Evolutionary conservation across 1,140 invertebrate species (phyloP).

Genomic region (Epicauta chinensis): DNA sequence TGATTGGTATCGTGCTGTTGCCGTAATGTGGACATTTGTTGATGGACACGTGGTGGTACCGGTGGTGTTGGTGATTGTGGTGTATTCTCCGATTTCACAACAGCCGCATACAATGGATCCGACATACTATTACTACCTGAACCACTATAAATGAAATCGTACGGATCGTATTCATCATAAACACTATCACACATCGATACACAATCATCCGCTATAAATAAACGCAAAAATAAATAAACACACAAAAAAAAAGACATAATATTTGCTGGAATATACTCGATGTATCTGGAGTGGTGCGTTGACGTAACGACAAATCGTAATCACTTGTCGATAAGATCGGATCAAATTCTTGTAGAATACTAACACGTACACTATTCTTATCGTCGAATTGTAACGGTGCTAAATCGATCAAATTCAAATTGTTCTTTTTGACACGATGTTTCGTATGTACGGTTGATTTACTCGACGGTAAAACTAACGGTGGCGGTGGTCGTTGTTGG

Average conservation of each 20-base stretch:
- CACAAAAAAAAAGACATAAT: conserved; percentile 14
- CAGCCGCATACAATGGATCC: conserved; percentile 69
- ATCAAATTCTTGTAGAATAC: conserved; percentile 79
- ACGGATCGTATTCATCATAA: conserved; percentile 79
- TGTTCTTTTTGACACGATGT: conserved; percentile 14
- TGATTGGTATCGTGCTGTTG: background rate
- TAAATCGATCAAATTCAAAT: conserved; percentile 47
- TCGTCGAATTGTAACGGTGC: conserved; percentile 37
- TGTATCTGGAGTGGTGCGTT: background rate
- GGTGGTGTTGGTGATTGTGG: conserved; percentile 54
- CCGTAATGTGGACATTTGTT: background rate
- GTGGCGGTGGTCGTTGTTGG: conserved; percentile 32
- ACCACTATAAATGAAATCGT: conserved; percentile 66
- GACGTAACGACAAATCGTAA: background rate
- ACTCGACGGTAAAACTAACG: conserved; percentile 19
- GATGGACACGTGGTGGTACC: conserved; percentile 23
- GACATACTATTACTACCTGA: conserved; percentile 61
- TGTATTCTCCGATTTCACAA: conserved; percentile 59
- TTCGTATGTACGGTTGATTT: background rate
- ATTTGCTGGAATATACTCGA: background rate
- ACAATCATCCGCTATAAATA: conserved; percentile 36
- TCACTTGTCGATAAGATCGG: conserved; percentile 51
- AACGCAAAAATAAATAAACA: conserved; percentile 6
- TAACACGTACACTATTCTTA: conserved; percentile 60
- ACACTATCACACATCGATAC: conserved; percentile 62